phyloP scores from a whole-genome alignment of 2,113 vertebrate genomes.

The Leuciscus idus region DNA sequence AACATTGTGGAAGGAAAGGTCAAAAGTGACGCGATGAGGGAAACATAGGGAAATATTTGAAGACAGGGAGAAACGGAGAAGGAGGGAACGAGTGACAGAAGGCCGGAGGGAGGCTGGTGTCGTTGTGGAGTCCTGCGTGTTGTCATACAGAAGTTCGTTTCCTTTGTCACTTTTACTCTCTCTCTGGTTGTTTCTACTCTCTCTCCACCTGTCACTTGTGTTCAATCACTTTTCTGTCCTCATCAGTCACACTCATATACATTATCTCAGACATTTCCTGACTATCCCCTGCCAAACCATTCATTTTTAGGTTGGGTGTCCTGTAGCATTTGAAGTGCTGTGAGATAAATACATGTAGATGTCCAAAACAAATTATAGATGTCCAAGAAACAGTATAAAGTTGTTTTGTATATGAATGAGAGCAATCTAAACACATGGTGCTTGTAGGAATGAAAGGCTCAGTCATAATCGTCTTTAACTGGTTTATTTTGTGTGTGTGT shows the following conservation, averaged over 20 bases:
- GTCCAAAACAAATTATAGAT: not conserved
- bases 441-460: no score
- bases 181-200: constrained; percentile 43
- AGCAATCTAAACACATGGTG: not conserved
- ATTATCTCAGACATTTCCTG: constrained; percentile 59
- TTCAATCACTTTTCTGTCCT: not conserved
- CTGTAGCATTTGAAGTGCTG: not conserved
- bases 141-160: constrained; percentile 60
- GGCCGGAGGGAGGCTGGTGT: constrained; percentile 62
- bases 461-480: no score
- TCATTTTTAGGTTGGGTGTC: not conserved
- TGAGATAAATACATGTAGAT: constrained; percentile 1
- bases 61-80: constrained; percentile 39
- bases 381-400: not conserved
- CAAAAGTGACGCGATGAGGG: not conserved
- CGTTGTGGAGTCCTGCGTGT: constrained; percentile 57
- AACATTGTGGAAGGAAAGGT: constrained; percentile 13
- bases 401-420: not conserved
- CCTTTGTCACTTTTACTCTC: constrained; percentile 55
- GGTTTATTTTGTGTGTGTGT: no score
- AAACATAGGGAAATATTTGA: constrained; percentile 17
- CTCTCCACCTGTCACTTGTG: constrained; percentile 38
- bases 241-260: not conserved
- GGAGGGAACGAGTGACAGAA: constrained; percentile 58
- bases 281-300: not conserved